Conservation (phyloP, 2,888 invertebrate species). For the Sarcophaga caerulescens region DNA sequence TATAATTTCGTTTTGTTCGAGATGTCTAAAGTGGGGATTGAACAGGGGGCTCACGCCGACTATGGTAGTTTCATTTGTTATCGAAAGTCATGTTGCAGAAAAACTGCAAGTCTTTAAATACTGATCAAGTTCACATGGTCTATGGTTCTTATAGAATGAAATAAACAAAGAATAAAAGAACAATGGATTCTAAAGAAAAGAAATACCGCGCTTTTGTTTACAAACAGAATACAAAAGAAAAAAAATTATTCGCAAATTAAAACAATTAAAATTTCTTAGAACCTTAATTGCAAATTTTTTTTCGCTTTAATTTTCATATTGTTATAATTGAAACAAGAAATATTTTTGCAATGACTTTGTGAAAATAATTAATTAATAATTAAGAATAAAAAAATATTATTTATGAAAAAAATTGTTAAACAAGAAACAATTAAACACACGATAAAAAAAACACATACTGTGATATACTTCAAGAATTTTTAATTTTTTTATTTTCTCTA, state of each 20-base stretch:
- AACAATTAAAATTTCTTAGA: slow-evolving; percentile 18
- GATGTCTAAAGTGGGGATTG: no score
- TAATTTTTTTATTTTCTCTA: background rate
- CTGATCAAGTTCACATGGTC: no score
- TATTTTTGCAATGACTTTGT: slow-evolving; percentile 3
- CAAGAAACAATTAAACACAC: slow-evolving; percentile 9
- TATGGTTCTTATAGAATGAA: background rate
- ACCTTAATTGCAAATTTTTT: slow-evolving; percentile 10
- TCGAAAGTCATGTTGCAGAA: no score
- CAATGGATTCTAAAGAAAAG: background rate
- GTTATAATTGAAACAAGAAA: slow-evolving; percentile 5
- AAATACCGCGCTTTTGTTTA: background rate
- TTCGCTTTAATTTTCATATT: background rate
- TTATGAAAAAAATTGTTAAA: background rate
- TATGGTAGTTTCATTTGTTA: no score
- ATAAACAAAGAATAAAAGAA: background rate
- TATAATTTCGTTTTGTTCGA: no score
- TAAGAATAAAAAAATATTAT: background rate
- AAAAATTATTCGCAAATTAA: slow-evolving; percentile 2
- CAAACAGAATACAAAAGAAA: background rate
- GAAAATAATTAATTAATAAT: slow-evolving; percentile 26
- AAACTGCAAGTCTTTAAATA: no score
- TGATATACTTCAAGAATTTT: no score
- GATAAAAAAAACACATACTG: background rate
- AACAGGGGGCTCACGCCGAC: accelerated